phyloP scores from a whole-genome alignment of 2,888 invertebrate genomes.

The Boloria selene region DNA sequence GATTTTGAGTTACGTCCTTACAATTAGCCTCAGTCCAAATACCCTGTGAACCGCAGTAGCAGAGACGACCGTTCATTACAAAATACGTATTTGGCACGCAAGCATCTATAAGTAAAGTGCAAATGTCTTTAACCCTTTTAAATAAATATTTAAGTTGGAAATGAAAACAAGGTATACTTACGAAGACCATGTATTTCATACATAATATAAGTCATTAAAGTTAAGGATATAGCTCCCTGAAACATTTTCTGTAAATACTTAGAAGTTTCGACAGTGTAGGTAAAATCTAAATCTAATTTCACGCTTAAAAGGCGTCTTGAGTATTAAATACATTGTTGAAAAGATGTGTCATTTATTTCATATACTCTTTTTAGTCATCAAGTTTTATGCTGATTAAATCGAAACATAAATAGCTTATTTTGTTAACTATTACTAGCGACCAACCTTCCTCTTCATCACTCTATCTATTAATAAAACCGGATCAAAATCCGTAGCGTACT shows the following conservation, averaged over 20 bases:
- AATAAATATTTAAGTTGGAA: slow-evolving; percentile 9
- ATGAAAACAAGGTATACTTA: slow-evolving; percentile 48
- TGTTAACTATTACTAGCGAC: background rate
- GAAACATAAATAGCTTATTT: too few species aligned
- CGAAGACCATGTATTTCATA: slow-evolving; percentile 47
- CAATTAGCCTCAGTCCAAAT: slow-evolving; percentile 60
- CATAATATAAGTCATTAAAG: slow-evolving; percentile 51
- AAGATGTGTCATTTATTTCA: slow-evolving; percentile 45
- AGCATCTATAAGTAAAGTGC: slow-evolving; percentile 49
- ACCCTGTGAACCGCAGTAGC: slow-evolving; percentile 61
- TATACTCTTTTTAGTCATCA: background rate
- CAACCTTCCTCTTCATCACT: too few species aligned
- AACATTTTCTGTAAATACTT: slow-evolving; percentile 53
- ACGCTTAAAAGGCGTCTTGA: slow-evolving; percentile 45
- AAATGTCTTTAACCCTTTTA: slow-evolving; percentile 15
- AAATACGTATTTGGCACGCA: slow-evolving; percentile 68
- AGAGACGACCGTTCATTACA: slow-evolving; percentile 57
- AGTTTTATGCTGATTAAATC: background rate
- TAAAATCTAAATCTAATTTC: slow-evolving; percentile 48
- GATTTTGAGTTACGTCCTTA: slow-evolving; percentile 48
- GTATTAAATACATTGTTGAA: slow-evolving; percentile 46
- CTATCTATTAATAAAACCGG: too few species aligned
- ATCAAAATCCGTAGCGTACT: too few species aligned
- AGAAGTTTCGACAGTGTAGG: slow-evolving; percentile 36
- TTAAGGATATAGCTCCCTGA: slow-evolving; percentile 53